Base-by-base conservation (phyloP, 2,888 invertebrate species). In the Camponotus fellah region DNA sequence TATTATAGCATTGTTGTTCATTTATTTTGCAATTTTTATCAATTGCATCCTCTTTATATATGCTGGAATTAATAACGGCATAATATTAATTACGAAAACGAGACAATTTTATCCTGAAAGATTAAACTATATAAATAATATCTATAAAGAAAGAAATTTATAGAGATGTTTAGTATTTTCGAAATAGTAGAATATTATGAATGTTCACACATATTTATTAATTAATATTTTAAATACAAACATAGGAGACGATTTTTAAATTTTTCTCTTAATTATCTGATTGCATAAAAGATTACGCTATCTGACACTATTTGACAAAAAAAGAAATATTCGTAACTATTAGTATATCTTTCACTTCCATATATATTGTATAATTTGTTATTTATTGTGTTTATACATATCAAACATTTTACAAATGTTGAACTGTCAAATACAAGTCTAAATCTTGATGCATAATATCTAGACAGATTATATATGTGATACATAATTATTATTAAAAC, bases 11-110 rank as follows among this genome's bases (percentile, higher is more conserved):
- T 95, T 96, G 75, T 95, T 96, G 86, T 95, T 96, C 89, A 94
- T 96, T 82, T 96, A 96, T 91, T 92, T 95, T 80, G 95, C 95
- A 87, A 96, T 96, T 87, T 95, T 96, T 90, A 94, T 95, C 82
- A 95, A 96, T 87, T 96, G 95, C 89, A 93, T 96, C 90, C 94
- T 96, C 82, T 95, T 96, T 90, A 96, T 96, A 89, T 96, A 96
- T 89, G 96, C 96, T 60, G 95, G 95, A n/a, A 95, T 96, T 89
- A 95, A 95, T 53, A 95, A 95, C 76, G 96, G 96, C 34, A 92
- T 96, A 80, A 94, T 96, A 62, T 95, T 96, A 58, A 87, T 88
- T 8, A 88, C 88, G 32, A 85, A 40, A 66, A 32, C 65, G 3
- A 77, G 74, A 43, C 9, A 49, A 26, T 68, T n/a, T 9, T 53